Base-by-base conservation (phyloP, 1,140 invertebrate species). In the Trachymyrmex cornetzi region DNA sequence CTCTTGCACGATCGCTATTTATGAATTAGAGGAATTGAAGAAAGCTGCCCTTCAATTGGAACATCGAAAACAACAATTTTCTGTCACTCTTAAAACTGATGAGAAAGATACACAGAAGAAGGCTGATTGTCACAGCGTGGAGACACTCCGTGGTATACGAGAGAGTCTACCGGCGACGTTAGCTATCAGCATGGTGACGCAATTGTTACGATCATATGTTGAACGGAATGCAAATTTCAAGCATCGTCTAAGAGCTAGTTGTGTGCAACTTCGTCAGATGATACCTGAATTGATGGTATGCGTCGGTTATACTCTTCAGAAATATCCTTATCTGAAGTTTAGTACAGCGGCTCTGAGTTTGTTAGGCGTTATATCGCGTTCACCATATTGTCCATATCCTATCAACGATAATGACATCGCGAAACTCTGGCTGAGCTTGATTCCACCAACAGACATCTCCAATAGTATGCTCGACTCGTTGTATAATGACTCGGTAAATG, bases 381-480 rank as follows among this genome's bases (percentile, higher is more conserved):
- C 88, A 3, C 91, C 90, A 2, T 93, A 93, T 57, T 90, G 88
- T 81, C 91, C 91, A 9, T 90, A 87, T 9, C 91, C 92, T 0
- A 91, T 95, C 9, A 92, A 93, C 44, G 92, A 94, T 0, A 94
- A 95, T 38, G 85, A 94, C 30, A 93, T 94, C 6, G 88, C 93
- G 0, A 95, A 94, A 74, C 74, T 95, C 0, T 95, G 94, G 93
- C 80, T 95, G 12, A 90, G 90, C 0, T 86, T 95, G 6, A 92
- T 94, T 44, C 95, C 95, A n/a, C 95, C 95, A 0, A 61, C 77
- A 0, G 93, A 93, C 55, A 93, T 95, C n/a, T 92, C 92, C 1
- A 93, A 94, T 57, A 95, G 95, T 27, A 93, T 95, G 88, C 77
- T 95, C 11, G 88, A 93, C 38, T 93, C 90, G 12, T 81, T 95